Conservation (phyloP, 2,888 invertebrate species). For the Tenthredo notha region DNA sequence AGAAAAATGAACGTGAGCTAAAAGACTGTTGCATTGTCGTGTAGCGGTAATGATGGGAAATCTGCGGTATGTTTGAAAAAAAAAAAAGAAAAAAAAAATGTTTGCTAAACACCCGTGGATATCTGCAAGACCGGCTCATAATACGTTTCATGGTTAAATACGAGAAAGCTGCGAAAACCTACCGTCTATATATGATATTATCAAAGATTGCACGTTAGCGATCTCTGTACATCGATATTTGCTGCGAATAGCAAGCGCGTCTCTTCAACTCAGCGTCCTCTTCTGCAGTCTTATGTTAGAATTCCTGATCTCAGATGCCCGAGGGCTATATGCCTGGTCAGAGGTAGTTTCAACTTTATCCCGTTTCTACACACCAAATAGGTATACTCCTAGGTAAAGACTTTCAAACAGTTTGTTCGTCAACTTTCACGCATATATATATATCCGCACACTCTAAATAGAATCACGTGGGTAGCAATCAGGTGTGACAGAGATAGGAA, state of each 20-base stretch:
- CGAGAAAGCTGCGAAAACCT: slow-evolving; percentile 38
- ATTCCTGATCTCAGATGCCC: slow-evolving; percentile 36
- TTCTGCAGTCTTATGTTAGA: not conserved
- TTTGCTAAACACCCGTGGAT: slow-evolving; percentile 28
- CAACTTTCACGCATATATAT: slow-evolving; percentile 46
- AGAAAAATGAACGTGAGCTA: slow-evolving; percentile 60
- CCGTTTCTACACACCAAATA: slow-evolving; percentile 45
- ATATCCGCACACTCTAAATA: slow-evolving; percentile 19
- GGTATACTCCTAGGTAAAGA: slow-evolving; percentile 6
- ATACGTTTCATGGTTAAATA: not conserved
- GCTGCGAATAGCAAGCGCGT: not conserved
- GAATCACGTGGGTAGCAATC: slow-evolving; percentile 30
- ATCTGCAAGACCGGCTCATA: not conserved
- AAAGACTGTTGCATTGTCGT: slow-evolving; percentile 54
- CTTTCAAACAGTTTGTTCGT: slow-evolving; percentile 18
- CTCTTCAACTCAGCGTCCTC: not conserved
- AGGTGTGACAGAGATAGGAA: not conserved
- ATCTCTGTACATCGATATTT: slow-evolving; percentile 17
- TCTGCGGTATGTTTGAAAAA: not conserved
- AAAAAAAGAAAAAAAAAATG: slow-evolving; percentile 54
- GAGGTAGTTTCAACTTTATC: slow-evolving; percentile 42
- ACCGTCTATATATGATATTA: not conserved
- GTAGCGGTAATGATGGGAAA: slow-evolving; percentile 67
- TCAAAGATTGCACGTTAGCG: slow-evolving; percentile 34
- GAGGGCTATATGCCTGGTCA: slow-evolving; percentile 17